A percentile compares a stretch with the other conserved stretches of the same genome.
These are phyloP conservation scores for Aphis craccivora DNA, from an alignment of 1,140 invertebrate genomes.

Conservation along the genomic window DNA sequence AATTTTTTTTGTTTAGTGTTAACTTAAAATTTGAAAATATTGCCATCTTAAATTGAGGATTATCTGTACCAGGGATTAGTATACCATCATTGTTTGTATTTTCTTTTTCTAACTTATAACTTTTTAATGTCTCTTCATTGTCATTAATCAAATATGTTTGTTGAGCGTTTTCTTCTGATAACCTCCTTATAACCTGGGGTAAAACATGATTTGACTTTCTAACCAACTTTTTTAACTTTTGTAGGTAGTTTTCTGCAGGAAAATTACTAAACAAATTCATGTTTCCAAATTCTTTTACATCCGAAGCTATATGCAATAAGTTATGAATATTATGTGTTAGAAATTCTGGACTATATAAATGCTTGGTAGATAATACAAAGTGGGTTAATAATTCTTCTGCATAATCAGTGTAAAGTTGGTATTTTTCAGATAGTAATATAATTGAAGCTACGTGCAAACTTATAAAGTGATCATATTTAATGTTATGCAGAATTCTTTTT, in stretches of 20 bases:
- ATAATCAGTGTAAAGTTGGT: no score
- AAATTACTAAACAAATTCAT: slow-evolving; percentile 12
- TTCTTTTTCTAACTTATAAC: neutral
- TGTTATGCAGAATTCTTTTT: no score
- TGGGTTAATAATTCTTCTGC: no score
- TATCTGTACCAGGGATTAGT: neutral
- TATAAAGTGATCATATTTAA: no score
- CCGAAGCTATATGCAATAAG: no score
- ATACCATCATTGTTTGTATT: neutral
- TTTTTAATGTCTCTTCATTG: neutral
- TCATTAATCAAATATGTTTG: neutral
- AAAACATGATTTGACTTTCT: neutral
- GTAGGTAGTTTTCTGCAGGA: neutral
- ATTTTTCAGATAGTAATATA: no score
- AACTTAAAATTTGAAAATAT: neutral
- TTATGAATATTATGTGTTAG: no score
- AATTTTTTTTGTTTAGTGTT: neutral
- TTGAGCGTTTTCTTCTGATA: neutral
- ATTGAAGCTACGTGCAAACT: no score
- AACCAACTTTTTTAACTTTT: neutral
- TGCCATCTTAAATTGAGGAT: neutral
- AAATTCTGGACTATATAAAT: no score
- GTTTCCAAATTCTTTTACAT: slow-evolving; percentile 16
- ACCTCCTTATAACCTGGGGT: neutral
- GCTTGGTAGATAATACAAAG: no score